phyloP scores from a whole-genome alignment of 2,888 invertebrate genomes.

The Maniola hyperantus region DNA sequence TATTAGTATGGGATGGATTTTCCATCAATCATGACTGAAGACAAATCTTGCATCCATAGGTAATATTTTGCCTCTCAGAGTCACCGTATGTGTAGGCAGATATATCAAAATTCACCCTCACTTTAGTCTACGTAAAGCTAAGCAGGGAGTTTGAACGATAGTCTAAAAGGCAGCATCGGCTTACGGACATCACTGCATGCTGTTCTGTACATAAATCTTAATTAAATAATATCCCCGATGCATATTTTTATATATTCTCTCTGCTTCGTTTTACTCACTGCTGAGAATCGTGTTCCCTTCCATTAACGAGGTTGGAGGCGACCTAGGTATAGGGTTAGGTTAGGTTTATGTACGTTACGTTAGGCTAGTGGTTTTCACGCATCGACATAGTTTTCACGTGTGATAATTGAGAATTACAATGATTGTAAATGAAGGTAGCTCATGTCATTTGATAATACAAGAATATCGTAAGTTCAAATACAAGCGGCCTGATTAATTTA shows the following conservation, averaged over 20 bases:
- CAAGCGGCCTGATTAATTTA: no score
- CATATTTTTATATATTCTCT: neutral
- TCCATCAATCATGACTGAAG: neutral
- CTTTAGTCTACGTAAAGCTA: constrained; percentile 29
- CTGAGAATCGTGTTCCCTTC: neutral
- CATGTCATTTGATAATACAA: no score
- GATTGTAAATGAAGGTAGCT: no score
- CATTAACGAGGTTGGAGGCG: no score
- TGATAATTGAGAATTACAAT: no score
- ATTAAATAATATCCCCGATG: constrained; percentile 45
- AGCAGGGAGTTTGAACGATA: constrained; percentile 32
- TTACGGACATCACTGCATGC: constrained; percentile 49
- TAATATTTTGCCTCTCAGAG: constrained; percentile 24
- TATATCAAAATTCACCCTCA: neutral
- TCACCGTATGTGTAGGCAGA: constrained; percentile 9
- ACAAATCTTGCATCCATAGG: neutral
- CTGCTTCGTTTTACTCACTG: neutral
- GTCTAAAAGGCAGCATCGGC: constrained; percentile 45
- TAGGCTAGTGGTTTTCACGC: no score
- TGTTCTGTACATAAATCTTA: constrained; percentile 54
- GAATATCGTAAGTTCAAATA: no score
- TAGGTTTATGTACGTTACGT: no score
- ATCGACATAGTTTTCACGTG: no score
- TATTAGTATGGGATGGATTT: no score
- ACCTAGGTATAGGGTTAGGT: no score